These are phyloP conservation scores for Heterodera schachtii DNA, from an alignment of 1,140 invertebrate species.

Conservation along the genomic window DNA sequence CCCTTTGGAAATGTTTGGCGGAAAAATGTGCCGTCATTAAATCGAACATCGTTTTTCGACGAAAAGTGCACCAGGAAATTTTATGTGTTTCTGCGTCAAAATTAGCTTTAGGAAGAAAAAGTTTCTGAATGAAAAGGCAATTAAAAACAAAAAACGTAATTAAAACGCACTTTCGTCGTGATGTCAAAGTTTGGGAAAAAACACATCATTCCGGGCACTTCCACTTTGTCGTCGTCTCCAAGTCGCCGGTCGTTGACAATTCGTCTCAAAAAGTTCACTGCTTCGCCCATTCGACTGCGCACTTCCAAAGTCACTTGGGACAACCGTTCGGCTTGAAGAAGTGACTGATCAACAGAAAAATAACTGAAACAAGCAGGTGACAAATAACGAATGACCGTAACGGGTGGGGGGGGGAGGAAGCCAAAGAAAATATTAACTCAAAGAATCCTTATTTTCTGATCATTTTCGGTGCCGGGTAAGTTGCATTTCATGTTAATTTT, in stretches of 20 bases:
- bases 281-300: constrained; percentile 17
- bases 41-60: constrained; percentile 23
- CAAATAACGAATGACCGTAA: too few relatives aligned
- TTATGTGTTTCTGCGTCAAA: not conserved
- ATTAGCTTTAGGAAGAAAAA: constrained; percentile 2
- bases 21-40: constrained; percentile 37
- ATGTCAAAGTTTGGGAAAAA: constrained; percentile 27
- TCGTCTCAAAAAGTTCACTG: constrained; percentile 25
- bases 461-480: too few relatives aligned
- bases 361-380: not conserved
- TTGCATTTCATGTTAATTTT: too few relatives aligned
- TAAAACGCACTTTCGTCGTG: not conserved
- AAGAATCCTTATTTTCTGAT: too few relatives aligned
- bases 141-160: not conserved
- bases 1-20: constrained; percentile 37
- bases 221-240: not conserved
- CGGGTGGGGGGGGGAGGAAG: too few relatives aligned
- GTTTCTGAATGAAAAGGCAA: constrained; percentile 22
- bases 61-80: constrained; percentile 12
- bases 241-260: not conserved
- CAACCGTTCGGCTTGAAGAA: constrained; percentile 30
- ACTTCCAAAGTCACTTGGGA: constrained; percentile 19
- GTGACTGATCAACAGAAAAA: constrained; percentile 25
- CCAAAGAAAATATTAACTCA: too few relatives aligned
- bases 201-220: constrained; percentile 30